Evolutionary conservation across 2,888 invertebrate species (phyloP), one percentile per base, ranked within the genome.

Genomic region (Phengaris arion): DNA sequence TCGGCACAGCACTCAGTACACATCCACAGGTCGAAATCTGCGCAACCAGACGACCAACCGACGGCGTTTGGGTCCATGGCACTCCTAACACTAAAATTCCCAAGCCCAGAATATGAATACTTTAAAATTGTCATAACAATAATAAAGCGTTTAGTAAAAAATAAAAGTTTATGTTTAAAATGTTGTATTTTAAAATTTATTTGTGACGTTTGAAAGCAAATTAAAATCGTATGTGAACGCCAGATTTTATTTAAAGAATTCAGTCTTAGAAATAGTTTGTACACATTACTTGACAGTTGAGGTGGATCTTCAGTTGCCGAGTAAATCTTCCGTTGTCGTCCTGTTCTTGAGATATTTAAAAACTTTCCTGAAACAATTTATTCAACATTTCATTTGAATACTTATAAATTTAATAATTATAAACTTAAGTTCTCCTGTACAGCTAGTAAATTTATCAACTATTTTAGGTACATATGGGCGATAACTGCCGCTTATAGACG

Each of bases 281-380:
- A 48, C 48, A 54, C 35, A n/a, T 55, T 55, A 55, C 9, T 48
- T 48, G 72, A 46, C 5, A 64, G 46, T 51, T 3, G 51, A 7
- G 15, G 74, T 64, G 13, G 13, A 6, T 9, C 45, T 22, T 77
- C 73, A 80, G 12, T 81, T 13, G 2, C 80, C 79, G 3, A 85
- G 76, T 0, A 83, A 52, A 0, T 85, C 83, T 64, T 86, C 85
- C 5, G 87, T 85, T 0, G 81, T 79, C 45, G 82, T 86, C 78
- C 86, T 90, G 75, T 89, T 81, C 74, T 92, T 92, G 8, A 92
- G 79, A 68, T 87, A 87, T 76, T 82, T 85, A 83, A 92, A 92
- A 51, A 92, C 82, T 80, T 84, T 85, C 92, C 92, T 92, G 91
- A 0, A 83, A 85, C 73, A 75, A 76, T 81, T 75, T 77, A 76